Evolutionary conservation across 2,888 invertebrate genomes (phyloP), one percentile per base, ranked within the genome.

Genomic region (Cepaea hortensis): DNA sequence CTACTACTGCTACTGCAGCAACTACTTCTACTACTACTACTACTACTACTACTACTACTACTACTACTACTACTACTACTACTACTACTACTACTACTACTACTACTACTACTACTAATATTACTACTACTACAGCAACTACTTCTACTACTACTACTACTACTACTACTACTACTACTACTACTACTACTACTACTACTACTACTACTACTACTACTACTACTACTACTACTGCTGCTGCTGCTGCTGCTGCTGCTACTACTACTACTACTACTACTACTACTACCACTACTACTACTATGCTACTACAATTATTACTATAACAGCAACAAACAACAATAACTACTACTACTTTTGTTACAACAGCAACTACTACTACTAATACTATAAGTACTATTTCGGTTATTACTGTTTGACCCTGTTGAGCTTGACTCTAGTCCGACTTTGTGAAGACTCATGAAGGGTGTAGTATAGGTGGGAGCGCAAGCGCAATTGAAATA

Each of bases 131-230:
- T 77, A 46, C 72, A 6, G 6, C n/a, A 6, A 35, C 11, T 55
- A 55, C 55, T 55, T 6, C 55, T 77, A 77, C 48, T 77, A 77
- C 48, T 46, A 77, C 48, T 77, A 77, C 48, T 77, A 77, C 48
- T 77, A 77, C 48, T 77, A 46, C 77, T 77, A 77, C 77, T 77
- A 77, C 77, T 77, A 77, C 77, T 77, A 77, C 77, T 77, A 77
- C 77, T 77, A 77, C 77, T 77, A 77, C 77, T 77, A 77, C 77
- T 77, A 77, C 77, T 77, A 77, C 77, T 77, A 77, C 77, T 77
- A 77, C 77, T 77, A 77, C 77, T 77, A 77, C 77, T 77, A 77
- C 77, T 77, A 77, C 77, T 77, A 77, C 77, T 77, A 77, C 77
- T 77, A 77, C 77, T 77, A 77, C 77, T 77, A 77, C 77, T 77